phyloP scores from a whole-genome alignment of 2,113 vertebrate genomes.

The Platysteira castanea region DNA sequence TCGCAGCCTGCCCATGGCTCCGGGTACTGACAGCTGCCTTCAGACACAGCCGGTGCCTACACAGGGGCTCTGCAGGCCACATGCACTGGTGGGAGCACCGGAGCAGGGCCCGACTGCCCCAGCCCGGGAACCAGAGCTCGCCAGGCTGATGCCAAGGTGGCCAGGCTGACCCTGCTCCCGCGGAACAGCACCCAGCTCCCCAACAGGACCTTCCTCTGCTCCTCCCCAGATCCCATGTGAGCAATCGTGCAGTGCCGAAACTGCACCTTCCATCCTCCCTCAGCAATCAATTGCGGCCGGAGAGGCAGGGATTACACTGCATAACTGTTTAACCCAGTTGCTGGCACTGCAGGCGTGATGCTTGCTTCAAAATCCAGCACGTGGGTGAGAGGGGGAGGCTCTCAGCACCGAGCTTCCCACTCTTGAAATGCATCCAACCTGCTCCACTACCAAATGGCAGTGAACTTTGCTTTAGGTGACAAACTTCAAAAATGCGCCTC shows the following conservation, averaged over 20 bases:
- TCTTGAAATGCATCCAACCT: neutral
- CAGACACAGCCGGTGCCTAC: neutral
- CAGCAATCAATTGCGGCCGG: neutral
- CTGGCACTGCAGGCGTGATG: neutral
- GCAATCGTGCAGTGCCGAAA: fast-evolving
- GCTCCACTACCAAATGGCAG: neutral
- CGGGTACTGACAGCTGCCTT: fast-evolving
- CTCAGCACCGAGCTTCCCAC: neutral
- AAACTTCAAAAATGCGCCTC: neutral
- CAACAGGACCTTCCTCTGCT: neutral
- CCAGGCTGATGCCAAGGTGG: fast-evolving
- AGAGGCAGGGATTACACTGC: neutral
- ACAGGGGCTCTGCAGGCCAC: fast-evolving
- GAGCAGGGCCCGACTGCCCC: fast-evolving
- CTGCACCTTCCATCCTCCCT: neutral
- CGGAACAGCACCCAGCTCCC: neutral
- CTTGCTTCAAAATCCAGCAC: neutral
- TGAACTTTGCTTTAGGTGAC: conserved; percentile 46
- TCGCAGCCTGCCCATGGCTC: fast-evolving
- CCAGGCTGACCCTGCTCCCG: neutral
- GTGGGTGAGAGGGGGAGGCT: neutral
- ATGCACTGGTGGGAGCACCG: fast-evolving
- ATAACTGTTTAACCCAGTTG: conserved; percentile 13
- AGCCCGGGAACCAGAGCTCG: neutral
- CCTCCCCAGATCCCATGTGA: neutral